Base-by-base conservation (phyloP, 1,140 invertebrate genomes). In the Caenorhabditis elegans region DNA sequence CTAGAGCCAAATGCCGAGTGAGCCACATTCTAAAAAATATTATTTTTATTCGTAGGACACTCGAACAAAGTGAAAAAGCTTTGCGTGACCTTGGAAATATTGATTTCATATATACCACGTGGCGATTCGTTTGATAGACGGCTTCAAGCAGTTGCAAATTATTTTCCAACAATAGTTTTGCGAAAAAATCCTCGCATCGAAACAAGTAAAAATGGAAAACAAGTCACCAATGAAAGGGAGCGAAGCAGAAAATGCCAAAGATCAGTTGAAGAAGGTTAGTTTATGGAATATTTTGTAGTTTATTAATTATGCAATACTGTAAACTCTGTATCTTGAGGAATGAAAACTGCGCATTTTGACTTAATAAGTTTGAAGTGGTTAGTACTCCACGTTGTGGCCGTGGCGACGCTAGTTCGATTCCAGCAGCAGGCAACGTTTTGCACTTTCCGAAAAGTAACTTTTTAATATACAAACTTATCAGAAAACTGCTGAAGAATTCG, bases 301-400 rank as follows among this genome's bases (percentile, higher is more conserved):
- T 24, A 10, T 13, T 5, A 60, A 13, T 60, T 34, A 26, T 26
- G n/a, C n/a, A n/a, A n/a, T n/a, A n/a, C n/a, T n/a, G n/a, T n/a
- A n/a, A n/a, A n/a, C n/a, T n/a, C n/a, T 2, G 17, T 48, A 11
- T 24, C 22, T 26, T 53, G 2, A 17, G n/a, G n/a, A n/a, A n/a
- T n/a, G n/a, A n/a, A n/a, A n/a, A 43, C 39, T 43, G 39, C 5
- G 15, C 39, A 43, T 43, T 43, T 43, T 5, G 39, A 15, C 15
- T 43, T 43, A 8, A 5, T 43, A 5, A 43, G 5, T 43, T 43
- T 43, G n/a, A n/a, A n/a, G n/a, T n/a, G n/a, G n/a, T n/a, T n/a
- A n/a, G n/a, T n/a, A n/a, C n/a, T 85, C 85, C 85, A 86, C 84
- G 85, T 85, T 85, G 84, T 85, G 84, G 85, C 85, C 82, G 84